Evolutionary conservation across 1,140 invertebrate species (phyloP), one percentile per base, ranked within the genome.

Genomic region (Heliothis virescens): DNA sequence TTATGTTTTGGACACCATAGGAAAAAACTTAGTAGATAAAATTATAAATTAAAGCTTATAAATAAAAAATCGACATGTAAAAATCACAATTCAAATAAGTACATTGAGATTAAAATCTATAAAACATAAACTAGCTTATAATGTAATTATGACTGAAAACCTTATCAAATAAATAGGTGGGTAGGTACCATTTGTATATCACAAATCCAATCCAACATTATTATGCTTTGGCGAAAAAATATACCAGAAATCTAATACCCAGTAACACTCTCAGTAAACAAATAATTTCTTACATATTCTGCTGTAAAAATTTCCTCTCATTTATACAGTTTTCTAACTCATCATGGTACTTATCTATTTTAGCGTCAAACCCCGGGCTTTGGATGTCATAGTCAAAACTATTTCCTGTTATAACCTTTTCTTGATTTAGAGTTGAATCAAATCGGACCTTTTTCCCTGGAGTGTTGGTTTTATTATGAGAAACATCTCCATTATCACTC

Each of bases 281-380:
- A n/a, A 18, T n/a, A n/a, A 18, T 16, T 16, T 69, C 65, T 90
- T 53, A 93, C 90, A 93, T 91, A 82, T 94, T 93, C 79, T 95
- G 95, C 59, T 94, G 89, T n/a, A 95, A 87, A 76, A 94, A 93
- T 75, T 95, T 95, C 52, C 88, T 91, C 82, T 95, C 95, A 83
- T 95, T 95, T 48, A 95, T 95, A 86, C 95, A 95, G 53, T 95
- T 95, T 79, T 95, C 95, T 5, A 95, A 83, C 83, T 95, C 95
- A 84, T 95, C 94, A 81, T 95, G 95, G 84, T 93, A 95, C 71
- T 92, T 94, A 55, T 95, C 95, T 41, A 95, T 92, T 82, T 95
- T 91, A 5, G 89, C 81, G 83, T 94, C 91, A 52, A 94, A 91
- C 1, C 93, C 93, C 10, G 93, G 93, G 84, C 91, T 94, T 78